Conservation (phyloP, 2,113 vertebrate genomes). For the Myotis davidii region DNA sequence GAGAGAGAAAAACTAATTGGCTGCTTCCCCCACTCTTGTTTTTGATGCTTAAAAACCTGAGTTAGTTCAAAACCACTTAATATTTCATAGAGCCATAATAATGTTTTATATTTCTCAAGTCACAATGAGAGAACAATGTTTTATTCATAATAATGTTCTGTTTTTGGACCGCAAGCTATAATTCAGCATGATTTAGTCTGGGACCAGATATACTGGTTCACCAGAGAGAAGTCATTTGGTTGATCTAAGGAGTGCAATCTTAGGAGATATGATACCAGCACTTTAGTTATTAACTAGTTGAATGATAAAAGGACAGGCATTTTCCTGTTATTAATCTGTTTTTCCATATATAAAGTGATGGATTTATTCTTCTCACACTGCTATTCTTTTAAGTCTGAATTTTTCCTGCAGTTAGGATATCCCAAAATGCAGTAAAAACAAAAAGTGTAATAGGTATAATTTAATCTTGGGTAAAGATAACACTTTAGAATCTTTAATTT, state of each 20-base stretch:
- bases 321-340: background rate
- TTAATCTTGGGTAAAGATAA: background rate
- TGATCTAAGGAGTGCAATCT: background rate
- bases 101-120: slow-evolving; percentile 52
- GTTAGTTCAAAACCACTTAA: slow-evolving; percentile 31
- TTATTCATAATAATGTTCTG: slow-evolving; percentile 37
- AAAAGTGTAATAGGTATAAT: background rate
- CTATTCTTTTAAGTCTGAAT: background rate
- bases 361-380: background rate
- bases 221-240: background rate
- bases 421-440: background rate
- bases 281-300: slow-evolving; percentile 1
- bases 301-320: background rate
- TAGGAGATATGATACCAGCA: background rate
- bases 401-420: background rate
- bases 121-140: background rate
- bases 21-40: background rate
- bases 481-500: background rate
- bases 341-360: background rate
- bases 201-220: background rate
- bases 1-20: too few relatives aligned
- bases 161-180: background rate
- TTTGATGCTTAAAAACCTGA: background rate
- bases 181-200: slow-evolving; percentile 36
- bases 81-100: slow-evolving; percentile 44